Conservation (phyloP, 2,113 vertebrate genomes). For the Cavia porcellus region DNA sequence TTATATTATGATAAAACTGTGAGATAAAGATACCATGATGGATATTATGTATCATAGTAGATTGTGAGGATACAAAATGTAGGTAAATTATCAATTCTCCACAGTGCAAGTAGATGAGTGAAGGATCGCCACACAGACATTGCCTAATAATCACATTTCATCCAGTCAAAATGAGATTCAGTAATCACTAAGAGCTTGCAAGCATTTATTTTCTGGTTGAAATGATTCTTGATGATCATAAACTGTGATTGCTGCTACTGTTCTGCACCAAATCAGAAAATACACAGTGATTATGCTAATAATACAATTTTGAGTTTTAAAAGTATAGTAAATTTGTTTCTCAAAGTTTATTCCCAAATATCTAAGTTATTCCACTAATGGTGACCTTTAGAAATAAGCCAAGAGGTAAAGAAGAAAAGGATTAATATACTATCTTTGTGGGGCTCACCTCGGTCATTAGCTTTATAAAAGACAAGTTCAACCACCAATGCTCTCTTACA, state of each 20-base stretch:
- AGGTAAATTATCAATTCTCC: constrained; percentile 10
- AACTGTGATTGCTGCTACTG: constrained; percentile 4
- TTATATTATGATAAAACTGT: not conserved
- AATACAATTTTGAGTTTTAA: constrained; percentile 17
- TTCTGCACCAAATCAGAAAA: constrained; percentile 31
- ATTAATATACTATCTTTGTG: rapidly evolving
- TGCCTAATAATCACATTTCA: constrained; percentile 65
- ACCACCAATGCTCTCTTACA: not conserved
- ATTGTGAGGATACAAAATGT: not conserved
- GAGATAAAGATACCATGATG: not conserved
- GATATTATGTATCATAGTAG: not conserved
- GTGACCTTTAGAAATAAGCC: not conserved
- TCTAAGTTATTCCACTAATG: not conserved
- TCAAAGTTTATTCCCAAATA: not conserved
- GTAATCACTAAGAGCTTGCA: constrained; percentile 29
- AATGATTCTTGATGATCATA: constrained; percentile 56
- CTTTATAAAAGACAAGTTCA: rapidly evolving
- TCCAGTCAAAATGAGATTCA: constrained; percentile 25
- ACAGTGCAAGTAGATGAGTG: not conserved
- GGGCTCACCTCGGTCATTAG: not conserved
- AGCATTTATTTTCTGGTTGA: constrained; percentile 62
- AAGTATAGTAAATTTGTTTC: not conserved
- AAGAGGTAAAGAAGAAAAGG: not conserved
- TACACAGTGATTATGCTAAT: constrained; percentile 43
- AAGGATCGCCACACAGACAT: not conserved